Evolutionary conservation across 2,888 invertebrate genomes (phyloP), one percentile per base, ranked within the genome.

Genomic region (Selenia dentaria): DNA sequence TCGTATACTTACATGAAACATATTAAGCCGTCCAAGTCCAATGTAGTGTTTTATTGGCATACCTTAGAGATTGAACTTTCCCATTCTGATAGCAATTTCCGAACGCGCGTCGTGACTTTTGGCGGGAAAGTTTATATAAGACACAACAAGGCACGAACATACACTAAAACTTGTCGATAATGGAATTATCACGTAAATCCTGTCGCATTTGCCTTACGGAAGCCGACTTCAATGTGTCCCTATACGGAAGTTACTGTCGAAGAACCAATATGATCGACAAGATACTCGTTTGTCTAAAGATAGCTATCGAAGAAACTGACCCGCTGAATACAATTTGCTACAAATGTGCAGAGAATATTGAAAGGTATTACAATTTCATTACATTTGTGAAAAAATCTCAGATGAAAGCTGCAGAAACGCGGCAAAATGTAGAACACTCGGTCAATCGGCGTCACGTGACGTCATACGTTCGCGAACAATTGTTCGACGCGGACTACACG

Each of bases 121-220:
- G 51, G 59, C 69, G 71, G 73, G 65, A 62, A 67, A 64, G 46
- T 24, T 28, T 37, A 45, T 6, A 26, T 25, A n/a, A 8, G 14
- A 39, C 2, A 26, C 6, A 39, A 39, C n/a, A 8, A 1, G 2
- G 16, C n/a, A n/a, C n/a, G n/a, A n/a, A n/a, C n/a, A n/a, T n/a
- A 13, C 31, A 6, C 0, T 6, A 14, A 26, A 16, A 13, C 22
- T 22, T 22, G 8, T 8, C 2, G 1, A 67, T 65, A 64, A 87
- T 87, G 87, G 83, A 83, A 58, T 48, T 76, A 58, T 69, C 79
- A 22, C 67, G 72, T 41, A 79, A 78, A 53, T 71, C 70, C 46
- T 89, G 87, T 57, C 81, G 86, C 39, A 56, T 88, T 34, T 88
- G 87, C 70, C 55, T 85, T 50, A 69, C 74, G 8, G 83, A 81